A percentile compares a stretch with the other conserved stretches of the same genome.
Conservation (phyloP, 2,113 vertebrate species). For the Argyrosomus japonicus region DNA sequence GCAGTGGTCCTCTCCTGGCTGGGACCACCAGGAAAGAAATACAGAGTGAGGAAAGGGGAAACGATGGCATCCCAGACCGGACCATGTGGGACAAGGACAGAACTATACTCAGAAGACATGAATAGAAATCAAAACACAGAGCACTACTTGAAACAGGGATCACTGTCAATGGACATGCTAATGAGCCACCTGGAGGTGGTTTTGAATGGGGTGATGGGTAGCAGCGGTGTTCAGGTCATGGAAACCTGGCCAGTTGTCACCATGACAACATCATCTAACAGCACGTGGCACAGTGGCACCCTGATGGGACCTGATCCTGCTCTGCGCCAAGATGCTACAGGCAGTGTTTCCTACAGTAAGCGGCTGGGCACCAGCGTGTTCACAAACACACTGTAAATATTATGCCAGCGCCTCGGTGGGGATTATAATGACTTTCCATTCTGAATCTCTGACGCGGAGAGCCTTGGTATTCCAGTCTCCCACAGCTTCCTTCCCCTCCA, state of each 20-base stretch:
- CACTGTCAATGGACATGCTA: constrained; percentile 22
- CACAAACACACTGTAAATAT: constrained; percentile 66
- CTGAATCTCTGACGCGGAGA: constrained; percentile 50
- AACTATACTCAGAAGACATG: constrained; percentile 59
- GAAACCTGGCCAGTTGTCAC: constrained; percentile 22
- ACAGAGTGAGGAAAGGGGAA: constrained; percentile 41
- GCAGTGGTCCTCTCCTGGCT: constrained; percentile 52
- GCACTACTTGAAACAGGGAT: constrained; percentile 22
- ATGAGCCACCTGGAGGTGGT: not conserved
- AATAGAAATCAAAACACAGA: constrained; percentile 45
- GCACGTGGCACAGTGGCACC: not conserved
- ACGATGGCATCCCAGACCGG: constrained; percentile 71
- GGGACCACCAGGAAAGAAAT: constrained; percentile 77
- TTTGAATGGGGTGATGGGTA: not conserved
- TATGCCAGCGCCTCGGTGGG: constrained; percentile 50
- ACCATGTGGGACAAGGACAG: constrained; percentile 51
- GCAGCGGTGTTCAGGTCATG: constrained; percentile 7
- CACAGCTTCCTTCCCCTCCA: constrained; percentile 60
- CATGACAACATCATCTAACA: constrained; percentile 44
- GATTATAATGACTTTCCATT: constrained; percentile 74
- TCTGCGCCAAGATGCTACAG: constrained; percentile 16
- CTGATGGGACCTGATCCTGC: constrained; percentile 7
- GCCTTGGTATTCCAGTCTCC: constrained; percentile 62
- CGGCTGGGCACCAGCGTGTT: constrained; percentile 27
- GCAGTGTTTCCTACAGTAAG: constrained; percentile 48